These are phyloP conservation scores for Lepidocolaptes lacrymiger DNA, from an alignment of 2,797 vertebrate genomes.

Conservation along the genomic window DNA sequence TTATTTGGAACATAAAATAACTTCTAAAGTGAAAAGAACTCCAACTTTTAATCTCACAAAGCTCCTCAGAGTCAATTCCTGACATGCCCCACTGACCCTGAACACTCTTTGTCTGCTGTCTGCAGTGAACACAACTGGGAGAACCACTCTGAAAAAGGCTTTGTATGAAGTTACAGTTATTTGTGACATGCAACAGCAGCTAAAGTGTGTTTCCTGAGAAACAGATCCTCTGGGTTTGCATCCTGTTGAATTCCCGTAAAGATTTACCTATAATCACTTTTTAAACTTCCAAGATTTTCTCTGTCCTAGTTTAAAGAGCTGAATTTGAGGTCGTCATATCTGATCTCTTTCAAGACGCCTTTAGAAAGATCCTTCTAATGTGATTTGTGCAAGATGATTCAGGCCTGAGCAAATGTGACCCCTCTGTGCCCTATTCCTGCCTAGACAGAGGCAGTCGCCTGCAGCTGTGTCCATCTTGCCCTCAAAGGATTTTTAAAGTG, in stretches of 20 bases:
- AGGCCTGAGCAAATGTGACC: conserved; percentile 35
- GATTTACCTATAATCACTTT: not conserved
- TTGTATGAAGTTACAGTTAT: not conserved
- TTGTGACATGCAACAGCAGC: not conserved
- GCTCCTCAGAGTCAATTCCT: not conserved
- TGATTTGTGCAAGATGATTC: not conserved
- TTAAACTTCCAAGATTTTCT: not conserved
- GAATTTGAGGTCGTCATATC: conserved; percentile 11
- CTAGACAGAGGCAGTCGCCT: conserved; percentile 29
- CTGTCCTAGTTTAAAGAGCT: not conserved
- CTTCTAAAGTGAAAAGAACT: not conserved
- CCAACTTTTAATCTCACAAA: not conserved
- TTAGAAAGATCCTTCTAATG: conserved; percentile 6
- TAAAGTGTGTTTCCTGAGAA: not conserved
- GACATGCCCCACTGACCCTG: not conserved
- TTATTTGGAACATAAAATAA: not conserved
- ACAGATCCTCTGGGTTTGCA: not conserved
- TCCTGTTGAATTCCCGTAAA: not conserved
- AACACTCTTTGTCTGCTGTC: not conserved
- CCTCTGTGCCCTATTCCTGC: conserved; percentile 1
- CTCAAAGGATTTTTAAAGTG: conserved; percentile 37
- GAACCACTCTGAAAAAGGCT: not conserved
- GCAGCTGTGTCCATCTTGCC: conserved; percentile 44
- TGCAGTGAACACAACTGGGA: not conserved
- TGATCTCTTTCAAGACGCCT: conserved; percentile 3